Evolutionary conservation across 92 coral and sea anemone species (phyloP).

Genomic region (Virgularia gustaviana): DNA sequence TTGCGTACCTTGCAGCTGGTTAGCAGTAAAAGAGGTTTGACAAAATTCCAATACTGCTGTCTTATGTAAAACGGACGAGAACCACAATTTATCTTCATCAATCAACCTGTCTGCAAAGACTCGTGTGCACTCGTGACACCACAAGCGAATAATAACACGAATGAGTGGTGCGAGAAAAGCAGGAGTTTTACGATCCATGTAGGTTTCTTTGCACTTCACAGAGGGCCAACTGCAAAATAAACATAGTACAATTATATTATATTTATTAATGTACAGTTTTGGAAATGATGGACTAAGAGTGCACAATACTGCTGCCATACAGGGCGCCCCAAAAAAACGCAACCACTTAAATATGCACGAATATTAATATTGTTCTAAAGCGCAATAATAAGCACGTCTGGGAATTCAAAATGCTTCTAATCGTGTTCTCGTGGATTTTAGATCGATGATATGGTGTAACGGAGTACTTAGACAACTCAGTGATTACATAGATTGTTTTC

Average conservation of each 20-base stretch:
- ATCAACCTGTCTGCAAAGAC: slow-evolving; percentile 80
- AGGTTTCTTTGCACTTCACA: slow-evolving; percentile 33
- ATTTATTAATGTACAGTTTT: neutral
- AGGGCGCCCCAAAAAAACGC: too few relatives aligned
- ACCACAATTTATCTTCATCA: slow-evolving; percentile 77
- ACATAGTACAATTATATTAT: neutral
- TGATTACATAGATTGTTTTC: too few relatives aligned
- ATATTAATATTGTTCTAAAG: too few relatives aligned
- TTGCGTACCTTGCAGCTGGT: too few relatives aligned
- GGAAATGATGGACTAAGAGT: neutral
- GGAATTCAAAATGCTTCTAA: too few relatives aligned
- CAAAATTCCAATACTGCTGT: slow-evolving; percentile 79
- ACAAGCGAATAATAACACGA: slow-evolving; percentile 81
- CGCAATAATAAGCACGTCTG: too few relatives aligned
- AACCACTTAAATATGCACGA: too few relatives aligned
- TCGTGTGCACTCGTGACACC: slow-evolving; percentile 95
- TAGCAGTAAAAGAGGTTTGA: slow-evolving; percentile 33
- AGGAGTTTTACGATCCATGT: slow-evolving; percentile 63
- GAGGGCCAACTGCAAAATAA: slow-evolving; percentile 64
- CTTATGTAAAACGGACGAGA: slow-evolving; percentile 70
- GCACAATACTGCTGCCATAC: too few relatives aligned
- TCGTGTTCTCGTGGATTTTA: too few relatives aligned
- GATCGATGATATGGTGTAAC: too few relatives aligned
- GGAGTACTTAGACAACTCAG: too few relatives aligned
- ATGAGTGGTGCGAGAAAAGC: slow-evolving; percentile 85